Evolutionary conservation across 2,888 invertebrate species (phyloP).

Genomic region (Acronicta psi): DNA sequence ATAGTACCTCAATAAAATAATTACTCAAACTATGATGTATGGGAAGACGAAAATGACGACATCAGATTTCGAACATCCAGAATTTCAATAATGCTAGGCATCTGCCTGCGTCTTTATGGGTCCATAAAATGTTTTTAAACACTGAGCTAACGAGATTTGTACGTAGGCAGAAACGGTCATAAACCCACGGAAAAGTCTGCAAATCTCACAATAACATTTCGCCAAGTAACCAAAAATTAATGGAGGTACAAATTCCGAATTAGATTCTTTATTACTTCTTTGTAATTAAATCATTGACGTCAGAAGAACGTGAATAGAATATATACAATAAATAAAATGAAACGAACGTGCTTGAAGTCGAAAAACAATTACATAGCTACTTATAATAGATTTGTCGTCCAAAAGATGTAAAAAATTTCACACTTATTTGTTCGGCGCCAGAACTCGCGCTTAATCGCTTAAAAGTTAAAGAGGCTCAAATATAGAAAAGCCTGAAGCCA

Average conservation of each 20-base stretch:
- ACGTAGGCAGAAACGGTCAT: slow-evolving; percentile 32
- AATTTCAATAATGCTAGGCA: slow-evolving; percentile 16
- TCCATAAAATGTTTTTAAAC: slow-evolving; percentile 32
- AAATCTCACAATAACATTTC: slow-evolving; percentile 26
- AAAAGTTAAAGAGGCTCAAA: slow-evolving; percentile 14
- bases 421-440: slow-evolving; percentile 11
- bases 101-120: slow-evolving; percentile 19
- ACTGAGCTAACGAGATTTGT: slow-evolving; percentile 21
- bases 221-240: slow-evolving; percentile 23
- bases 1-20: too few relatives aligned
- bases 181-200: slow-evolving; percentile 17
- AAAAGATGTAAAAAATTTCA: slow-evolving; percentile 22
- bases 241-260: slow-evolving; percentile 36
- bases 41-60: neutral
- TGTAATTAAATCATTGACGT: slow-evolving; percentile 50
- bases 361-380: slow-evolving; percentile 23
- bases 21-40: neutral
- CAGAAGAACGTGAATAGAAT: slow-evolving; percentile 43
- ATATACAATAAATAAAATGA: slow-evolving; percentile 14
- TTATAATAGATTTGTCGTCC: slow-evolving; percentile 23
- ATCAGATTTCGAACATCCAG: neutral
- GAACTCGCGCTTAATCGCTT: slow-evolving; percentile 9
- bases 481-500: slow-evolving; percentile 16
- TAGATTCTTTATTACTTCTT: slow-evolving; percentile 41
- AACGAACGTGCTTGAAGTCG: slow-evolving; percentile 5